These are phyloP conservation scores for Euglossa dilemma DNA, from an alignment of 1,140 invertebrate species.

Conservation along the genomic window DNA sequence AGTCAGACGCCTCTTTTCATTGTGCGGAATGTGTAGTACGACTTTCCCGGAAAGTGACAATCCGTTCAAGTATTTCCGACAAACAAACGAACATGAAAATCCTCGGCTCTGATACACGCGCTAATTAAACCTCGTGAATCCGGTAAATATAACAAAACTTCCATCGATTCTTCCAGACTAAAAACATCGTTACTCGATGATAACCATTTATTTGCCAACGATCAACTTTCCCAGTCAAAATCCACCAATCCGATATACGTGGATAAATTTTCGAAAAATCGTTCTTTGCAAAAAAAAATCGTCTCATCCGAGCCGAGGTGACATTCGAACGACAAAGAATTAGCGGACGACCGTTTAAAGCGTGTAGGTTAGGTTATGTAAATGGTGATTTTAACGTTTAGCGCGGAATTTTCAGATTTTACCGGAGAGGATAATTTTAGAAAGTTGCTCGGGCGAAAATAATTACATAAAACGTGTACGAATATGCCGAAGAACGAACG, in stretches of 20 bases:
- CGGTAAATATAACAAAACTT: too few relatives aligned
- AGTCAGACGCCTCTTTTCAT: not conserved
- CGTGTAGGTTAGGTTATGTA: too few relatives aligned
- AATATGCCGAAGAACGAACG: not conserved
- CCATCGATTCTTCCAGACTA: too few relatives aligned
- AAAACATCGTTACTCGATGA: too few relatives aligned
- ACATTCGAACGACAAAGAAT: not conserved
- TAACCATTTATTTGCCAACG: too few relatives aligned
- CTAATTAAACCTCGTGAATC: too few relatives aligned
- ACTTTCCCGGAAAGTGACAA: not conserved
- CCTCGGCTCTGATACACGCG: fast-evolving
- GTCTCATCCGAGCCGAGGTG: fast-evolving
- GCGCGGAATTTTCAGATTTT: not conserved
- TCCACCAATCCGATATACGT: too few relatives aligned
- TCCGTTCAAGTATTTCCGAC: not conserved
- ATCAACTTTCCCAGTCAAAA: too few relatives aligned
- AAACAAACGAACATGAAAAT: not conserved
- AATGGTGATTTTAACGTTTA: not conserved
- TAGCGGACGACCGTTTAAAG: not conserved
- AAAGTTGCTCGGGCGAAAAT: too few relatives aligned
- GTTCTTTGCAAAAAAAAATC: too few relatives aligned
- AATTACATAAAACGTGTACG: not conserved
- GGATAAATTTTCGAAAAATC: too few relatives aligned
- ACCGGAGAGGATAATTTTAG: not conserved
- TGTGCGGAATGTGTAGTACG: not conserved